Base-by-base conservation (phyloP, 2,888 invertebrate species). In the Ornithoptera priamus region DNA sequence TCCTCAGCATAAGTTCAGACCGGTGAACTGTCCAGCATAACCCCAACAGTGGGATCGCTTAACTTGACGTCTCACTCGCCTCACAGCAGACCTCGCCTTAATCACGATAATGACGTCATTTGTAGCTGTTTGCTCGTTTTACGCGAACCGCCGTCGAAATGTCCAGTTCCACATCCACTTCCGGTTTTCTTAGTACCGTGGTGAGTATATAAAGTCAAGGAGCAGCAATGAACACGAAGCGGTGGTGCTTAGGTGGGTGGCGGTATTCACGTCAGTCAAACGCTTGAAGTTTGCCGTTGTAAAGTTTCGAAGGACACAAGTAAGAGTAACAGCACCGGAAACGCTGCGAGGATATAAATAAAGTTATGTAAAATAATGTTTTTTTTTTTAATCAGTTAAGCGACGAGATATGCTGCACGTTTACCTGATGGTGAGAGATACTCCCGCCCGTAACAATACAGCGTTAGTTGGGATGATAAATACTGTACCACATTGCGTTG, bases 71-170 rank as follows among this genome's bases (percentile, higher is more conserved):
- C 88, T 89, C 88, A 88, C 88, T 89, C 88, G 88, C 86, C 89
- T 85, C 82, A 75, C 66, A 78, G 81, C 81, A 80, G 81, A 84
- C 86, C 87, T 81, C 80, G 80, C 83, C 83, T 90, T 86, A 87
- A 89, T 90, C 90, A 90, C 81, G 75, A 78, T 90, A 90, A 91
- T 84, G 88, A 89, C 86, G 83, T 86, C 90, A 89, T 90, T 85
- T 87, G 84, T 91, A 88, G 88, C 83, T 80, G 81, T 82, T 85
- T 83, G 85, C 85, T 81, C 82, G 83, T 80, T 79, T 76, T 75
- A 75, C 71, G 59, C 74, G 78, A 15, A 39, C 15, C 39, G 20
- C 56, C 70, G 67, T 60, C 50, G 18, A 60, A 67, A 64, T 64
- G 60, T 24, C 18, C 39, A 17, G 12, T 64, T 18, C 10, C 82